Percentiles rank a stretch among this genome's conserved stretches.
These are phyloP conservation scores for Drosophila pegasa DNA, from an alignment of 2,888 invertebrate species.

Conservation along the genomic window DNA sequence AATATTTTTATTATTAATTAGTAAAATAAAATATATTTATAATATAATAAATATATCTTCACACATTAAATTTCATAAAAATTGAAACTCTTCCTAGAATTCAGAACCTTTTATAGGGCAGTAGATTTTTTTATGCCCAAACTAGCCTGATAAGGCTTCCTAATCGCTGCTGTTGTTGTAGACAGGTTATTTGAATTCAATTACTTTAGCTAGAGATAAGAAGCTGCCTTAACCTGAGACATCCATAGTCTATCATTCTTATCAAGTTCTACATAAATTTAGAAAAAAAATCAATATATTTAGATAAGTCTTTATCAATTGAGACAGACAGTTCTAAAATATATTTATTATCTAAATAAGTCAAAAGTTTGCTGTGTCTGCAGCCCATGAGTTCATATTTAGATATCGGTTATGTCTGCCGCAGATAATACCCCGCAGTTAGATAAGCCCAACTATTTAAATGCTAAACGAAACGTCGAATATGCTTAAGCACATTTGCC, in stretches of 20 bases:
- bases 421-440: background rate
- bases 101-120: background rate
- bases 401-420: background rate
- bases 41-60: slow-evolving; percentile 8
- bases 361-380: background rate
- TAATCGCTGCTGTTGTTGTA: background rate
- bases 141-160: background rate
- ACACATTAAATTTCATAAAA: background rate
- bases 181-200: slow-evolving; percentile 8
- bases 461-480: background rate
- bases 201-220: background rate
- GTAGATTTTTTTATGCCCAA: no score
- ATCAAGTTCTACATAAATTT: background rate
- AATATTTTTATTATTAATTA: no score
- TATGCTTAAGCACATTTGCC: background rate
- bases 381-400: background rate
- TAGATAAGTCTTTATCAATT: background rate
- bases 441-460: background rate
- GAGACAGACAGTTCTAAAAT: background rate
- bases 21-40: background rate
- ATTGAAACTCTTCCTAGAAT: background rate
- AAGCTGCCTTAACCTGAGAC: background rate
- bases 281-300: background rate
- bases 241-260: background rate
- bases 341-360: background rate